phyloP scores from a whole-genome alignment of 2,113 vertebrate genomes.

The Sapayoa aenigma region DNA sequence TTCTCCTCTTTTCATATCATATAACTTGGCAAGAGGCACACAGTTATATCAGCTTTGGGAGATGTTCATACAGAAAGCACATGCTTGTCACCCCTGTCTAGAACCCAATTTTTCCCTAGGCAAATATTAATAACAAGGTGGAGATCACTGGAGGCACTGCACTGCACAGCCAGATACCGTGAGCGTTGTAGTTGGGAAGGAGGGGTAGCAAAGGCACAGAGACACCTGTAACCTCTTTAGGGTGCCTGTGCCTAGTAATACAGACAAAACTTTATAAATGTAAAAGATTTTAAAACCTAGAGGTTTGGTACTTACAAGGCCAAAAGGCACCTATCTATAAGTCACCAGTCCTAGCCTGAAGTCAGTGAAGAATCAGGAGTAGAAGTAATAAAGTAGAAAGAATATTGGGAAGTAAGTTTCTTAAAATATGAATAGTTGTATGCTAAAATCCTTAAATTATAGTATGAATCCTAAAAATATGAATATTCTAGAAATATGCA shows the following conservation, averaged over 20 bases:
- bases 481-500: not conserved
- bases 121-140: not conserved
- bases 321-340: not conserved
- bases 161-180: not conserved
- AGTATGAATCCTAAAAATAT: not conserved
- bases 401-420: not conserved
- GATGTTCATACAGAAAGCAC: not conserved
- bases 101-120: not conserved
- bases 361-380: not conserved
- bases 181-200: not conserved
- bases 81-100: not conserved
- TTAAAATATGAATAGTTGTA: not conserved
- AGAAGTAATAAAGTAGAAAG: not conserved
- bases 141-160: not conserved
- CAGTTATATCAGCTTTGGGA: not conserved
- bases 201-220: not conserved
- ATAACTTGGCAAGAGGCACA: not conserved
- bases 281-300: not conserved
- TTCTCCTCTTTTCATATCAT: not conserved
- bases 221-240: not conserved
- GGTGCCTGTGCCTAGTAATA: not conserved
- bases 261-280: not conserved
- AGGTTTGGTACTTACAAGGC: not conserved
- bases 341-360: not conserved
- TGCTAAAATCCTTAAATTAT: not conserved